These are phyloP conservation scores for Pecten maximus DNA, from an alignment of 2,888 invertebrate species.

Conservation along the genomic window DNA sequence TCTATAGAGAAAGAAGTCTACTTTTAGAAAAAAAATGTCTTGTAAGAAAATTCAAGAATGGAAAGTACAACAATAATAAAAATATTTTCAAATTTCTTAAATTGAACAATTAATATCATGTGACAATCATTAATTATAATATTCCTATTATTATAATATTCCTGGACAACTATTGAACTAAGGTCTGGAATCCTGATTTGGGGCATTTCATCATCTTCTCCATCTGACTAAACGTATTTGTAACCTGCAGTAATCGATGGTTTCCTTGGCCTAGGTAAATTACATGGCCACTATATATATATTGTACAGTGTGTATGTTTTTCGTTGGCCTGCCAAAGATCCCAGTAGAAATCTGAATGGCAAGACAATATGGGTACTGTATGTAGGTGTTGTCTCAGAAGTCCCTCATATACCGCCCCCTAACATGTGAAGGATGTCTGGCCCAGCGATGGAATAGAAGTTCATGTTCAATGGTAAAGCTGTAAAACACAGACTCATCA, in stretches of 20 bases:
- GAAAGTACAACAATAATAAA: background rate
- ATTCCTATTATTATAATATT: background rate
- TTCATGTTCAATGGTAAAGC: too few relatives aligned
- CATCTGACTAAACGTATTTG: background rate
- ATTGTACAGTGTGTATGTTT: background rate
- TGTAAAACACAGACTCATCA: background rate
- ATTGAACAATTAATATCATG: background rate
- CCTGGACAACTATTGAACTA: too few relatives aligned
- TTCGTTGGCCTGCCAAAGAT: background rate
- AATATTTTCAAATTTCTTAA: background rate
- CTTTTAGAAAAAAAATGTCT: too few relatives aligned
- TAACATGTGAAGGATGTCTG: background rate
- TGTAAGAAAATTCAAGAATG: too few relatives aligned
- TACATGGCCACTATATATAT: slow-evolving; percentile 22
- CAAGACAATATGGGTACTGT: background rate
- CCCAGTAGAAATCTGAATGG: background rate
- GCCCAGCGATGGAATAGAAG: background rate
- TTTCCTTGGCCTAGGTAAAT: background rate
- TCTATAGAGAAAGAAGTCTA: too few relatives aligned
- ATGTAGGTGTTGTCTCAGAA: background rate
- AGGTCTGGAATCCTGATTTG: background rate
- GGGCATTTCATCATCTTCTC: background rate
- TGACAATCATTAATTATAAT: background rate
- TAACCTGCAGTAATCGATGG: background rate
- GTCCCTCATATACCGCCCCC: background rate